Base-by-base conservation (phyloP, 2,797 vertebrate genomes). In the Scolopax bukidnonensis region DNA sequence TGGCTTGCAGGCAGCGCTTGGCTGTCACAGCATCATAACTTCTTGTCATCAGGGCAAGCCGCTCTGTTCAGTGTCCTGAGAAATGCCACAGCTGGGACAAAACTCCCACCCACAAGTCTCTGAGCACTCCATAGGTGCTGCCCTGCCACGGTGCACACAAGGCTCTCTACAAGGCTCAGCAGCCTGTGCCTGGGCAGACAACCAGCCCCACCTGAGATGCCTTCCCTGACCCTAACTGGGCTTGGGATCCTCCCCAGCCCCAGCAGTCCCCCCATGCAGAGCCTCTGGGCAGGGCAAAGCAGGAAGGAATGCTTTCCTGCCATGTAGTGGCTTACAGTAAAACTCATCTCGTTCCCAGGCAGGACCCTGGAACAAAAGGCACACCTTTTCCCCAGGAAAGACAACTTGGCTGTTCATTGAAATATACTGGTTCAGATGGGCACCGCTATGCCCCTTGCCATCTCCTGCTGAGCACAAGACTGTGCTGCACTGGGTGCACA, bases 401-500 rank as follows among this genome's bases (percentile, higher is more conserved):
- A 10, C 60, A 74, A 4, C 27, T 43, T 74, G 38, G 11, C 48
- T 50, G 63, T 41, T 60, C 36, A 43, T 8, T 59, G 61, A 70
- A 67, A 63, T 57, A 9, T 4, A 9, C 41, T 21, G 11, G 16
- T 57, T 57, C 48, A 75, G 40, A 32, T 30, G 33, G 50, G 73
- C 45, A 32, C 27, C 0, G 3, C 10, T 0, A 0, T 64, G 57
- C 11, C 61, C 30, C 45, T 27, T 60, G 53, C 53, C 57, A 38
- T 27, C 53, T 87, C 48, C 61, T 38, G 38, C 64, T 64, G 53
- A 53, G 38, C 45, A 38, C 1, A 1, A 53, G 25, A 28, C 57
- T 3, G 4, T 53, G n/a, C 47, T 17, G 8, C 1, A 5, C 21
- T 3, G 3, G 50, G 2, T 4, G 41, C 74, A 32, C 1, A 2